A percentile compares a stretch with the other conserved stretches of the same genome.
Evolutionary conservation across 2,113 vertebrate species (phyloP).

Genomic region (Tor tambroides): DNA sequence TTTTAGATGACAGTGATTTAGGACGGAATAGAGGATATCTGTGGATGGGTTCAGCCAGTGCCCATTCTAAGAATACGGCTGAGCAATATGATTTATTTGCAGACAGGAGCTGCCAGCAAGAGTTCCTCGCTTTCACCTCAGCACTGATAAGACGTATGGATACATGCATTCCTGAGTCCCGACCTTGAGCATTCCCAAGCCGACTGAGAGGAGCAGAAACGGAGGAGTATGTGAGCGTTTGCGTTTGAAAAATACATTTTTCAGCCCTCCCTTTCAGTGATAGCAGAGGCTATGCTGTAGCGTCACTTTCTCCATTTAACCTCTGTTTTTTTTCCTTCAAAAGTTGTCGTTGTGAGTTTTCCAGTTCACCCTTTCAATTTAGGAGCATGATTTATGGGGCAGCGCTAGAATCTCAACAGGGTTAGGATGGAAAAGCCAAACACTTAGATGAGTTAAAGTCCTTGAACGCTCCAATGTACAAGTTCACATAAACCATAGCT

Average conservation of each 20-base stretch:
- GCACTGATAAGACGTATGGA: conserved; percentile 53
- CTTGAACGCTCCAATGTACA: conserved; percentile 22
- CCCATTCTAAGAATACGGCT: conserved; percentile 26
- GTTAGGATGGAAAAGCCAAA: conserved; percentile 22
- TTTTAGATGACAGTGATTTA: conserved; percentile 26
- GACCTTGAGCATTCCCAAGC: conserved; percentile 51
- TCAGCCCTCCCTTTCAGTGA: background rate
- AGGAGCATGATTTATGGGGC: conserved; percentile 40
- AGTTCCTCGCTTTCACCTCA: background rate
- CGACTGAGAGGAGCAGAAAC: background rate
- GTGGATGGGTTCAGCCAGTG: background rate
- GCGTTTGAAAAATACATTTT: conserved; percentile 41
- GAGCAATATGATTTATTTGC: conserved; percentile 49
- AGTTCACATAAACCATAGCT: conserved; percentile 42
- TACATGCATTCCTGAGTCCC: conserved; percentile 24
- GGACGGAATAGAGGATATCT: background rate
- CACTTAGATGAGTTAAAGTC: conserved; percentile 38
- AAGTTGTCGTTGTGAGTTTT: conserved; percentile 35
- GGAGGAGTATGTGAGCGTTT: conserved; percentile 7
- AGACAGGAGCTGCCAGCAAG: conserved; percentile 32
- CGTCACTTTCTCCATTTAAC: conserved; percentile 47
- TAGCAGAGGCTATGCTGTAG: conserved; percentile 15
- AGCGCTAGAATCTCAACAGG: conserved; percentile 2
- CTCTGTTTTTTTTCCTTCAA: background rate
- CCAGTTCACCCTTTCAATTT: conserved; percentile 34